Percentiles rank a stretch among this genome's conserved stretches.
These are phyloP conservation scores for Aselliscus stoliczkanus DNA, from an alignment of 2,797 vertebrate genomes.

Conservation along the genomic window DNA sequence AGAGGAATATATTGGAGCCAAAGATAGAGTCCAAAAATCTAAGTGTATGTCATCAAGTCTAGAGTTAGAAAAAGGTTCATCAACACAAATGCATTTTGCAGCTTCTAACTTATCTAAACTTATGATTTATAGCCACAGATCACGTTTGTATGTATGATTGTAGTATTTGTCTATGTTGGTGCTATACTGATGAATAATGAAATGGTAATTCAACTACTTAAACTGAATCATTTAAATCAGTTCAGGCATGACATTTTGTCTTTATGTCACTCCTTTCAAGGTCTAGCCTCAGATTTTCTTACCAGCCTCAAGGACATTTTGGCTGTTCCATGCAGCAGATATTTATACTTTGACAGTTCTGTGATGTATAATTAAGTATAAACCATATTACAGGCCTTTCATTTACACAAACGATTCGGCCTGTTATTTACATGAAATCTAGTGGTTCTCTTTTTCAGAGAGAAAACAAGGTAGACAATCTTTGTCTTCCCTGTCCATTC, in stretches of 20 bases:
- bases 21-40: slow-evolving; percentile 41
- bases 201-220: slow-evolving; percentile 4
- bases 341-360: not conserved
- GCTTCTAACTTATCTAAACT: slow-evolving; percentile 31
- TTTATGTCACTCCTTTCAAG: slow-evolving; percentile 2
- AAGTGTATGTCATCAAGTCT: not conserved
- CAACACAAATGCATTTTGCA: not conserved
- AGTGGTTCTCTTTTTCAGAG: not conserved
- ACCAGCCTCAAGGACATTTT: slow-evolving; percentile 21
- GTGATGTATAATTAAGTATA: not conserved
- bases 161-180: not conserved
- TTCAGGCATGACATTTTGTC: not conserved
- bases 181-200: slow-evolving; percentile 13
- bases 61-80: not conserved
- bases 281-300: not conserved
- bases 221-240: not conserved
- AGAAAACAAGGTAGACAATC: not conserved
- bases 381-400: not conserved
- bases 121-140: slow-evolving; percentile 11
- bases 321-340: not conserved
- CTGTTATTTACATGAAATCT: not conserved
- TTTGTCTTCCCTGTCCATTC: not conserved
- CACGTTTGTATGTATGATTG: not conserved
- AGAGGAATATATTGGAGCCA: slow-evolving; percentile 23
- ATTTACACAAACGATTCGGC: not conserved